These are phyloP conservation scores for Corvus hawaiiensis DNA, from an alignment of 2,113 vertebrate species.

Conservation along the genomic window DNA sequence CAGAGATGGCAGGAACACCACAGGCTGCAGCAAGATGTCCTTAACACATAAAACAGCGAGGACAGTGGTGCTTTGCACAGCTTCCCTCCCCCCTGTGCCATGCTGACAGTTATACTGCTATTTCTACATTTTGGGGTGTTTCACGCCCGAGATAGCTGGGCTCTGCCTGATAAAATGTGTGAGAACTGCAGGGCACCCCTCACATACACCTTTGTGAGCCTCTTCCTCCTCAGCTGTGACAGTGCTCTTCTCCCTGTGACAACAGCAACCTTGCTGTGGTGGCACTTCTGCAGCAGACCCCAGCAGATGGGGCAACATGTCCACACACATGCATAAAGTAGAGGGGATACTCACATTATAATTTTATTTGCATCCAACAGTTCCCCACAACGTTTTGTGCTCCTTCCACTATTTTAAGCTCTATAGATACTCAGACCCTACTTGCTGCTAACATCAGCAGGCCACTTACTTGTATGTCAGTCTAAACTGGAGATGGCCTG, in stretches of 20 bases:
- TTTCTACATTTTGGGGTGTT: not conserved
- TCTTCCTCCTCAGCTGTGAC: not conserved
- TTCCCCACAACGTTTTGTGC: not conserved
- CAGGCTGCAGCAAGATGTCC: not conserved
- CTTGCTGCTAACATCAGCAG: not conserved
- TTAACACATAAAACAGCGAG: rapidly evolving
- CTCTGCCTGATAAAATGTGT: not conserved
- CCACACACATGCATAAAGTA: not conserved
- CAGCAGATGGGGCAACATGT: not conserved
- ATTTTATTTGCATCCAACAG: not conserved
- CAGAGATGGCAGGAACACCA: not conserved
- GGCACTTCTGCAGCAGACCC: not conserved
- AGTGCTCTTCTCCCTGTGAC: not conserved
- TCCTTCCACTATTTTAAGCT: not conserved
- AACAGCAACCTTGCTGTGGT: not conserved
- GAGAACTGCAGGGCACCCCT: not conserved
- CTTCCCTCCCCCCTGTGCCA: not conserved
- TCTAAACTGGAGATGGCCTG: not conserved
- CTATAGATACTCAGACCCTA: not conserved
- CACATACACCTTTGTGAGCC: not conserved
- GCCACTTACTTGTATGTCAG: not conserved
- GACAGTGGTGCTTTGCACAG: not conserved
- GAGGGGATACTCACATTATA: not conserved
- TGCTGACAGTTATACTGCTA: not conserved
- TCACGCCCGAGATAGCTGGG: not conserved